Base-by-base conservation (phyloP, 1,140 invertebrate species). In the Pachypeltis micranthus region DNA sequence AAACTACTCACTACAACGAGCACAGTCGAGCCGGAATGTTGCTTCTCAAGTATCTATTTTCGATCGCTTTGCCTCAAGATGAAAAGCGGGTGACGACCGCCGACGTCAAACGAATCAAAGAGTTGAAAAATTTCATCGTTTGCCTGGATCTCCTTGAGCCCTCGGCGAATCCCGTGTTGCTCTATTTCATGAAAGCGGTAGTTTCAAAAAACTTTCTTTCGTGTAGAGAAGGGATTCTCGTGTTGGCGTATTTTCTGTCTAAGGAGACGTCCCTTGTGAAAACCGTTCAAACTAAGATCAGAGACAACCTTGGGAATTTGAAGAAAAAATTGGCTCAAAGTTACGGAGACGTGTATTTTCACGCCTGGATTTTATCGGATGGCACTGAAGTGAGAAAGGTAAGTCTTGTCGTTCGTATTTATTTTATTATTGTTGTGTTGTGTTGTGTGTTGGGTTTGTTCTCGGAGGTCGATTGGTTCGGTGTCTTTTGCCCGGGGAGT, bases 341-440 rank as follows among this genome's bases (percentile, higher is more conserved):
- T 14, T 65, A 65, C 57, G 66, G 66, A 27, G 64, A 65, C 44
- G 44, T 63, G 25, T 65, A 61, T 29, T 63, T 57, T 55, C 44
- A 28, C 14, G 61, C 61, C 23, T 67, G 66, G 66, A 61, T 34
- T 19, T 47, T 58, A 7, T 7, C 54, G 16, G 56, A 39, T 2
- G 47, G 47, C 47, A 14, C 55, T 34, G 58, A 27, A 19, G 28
- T 39, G 25, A 59, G 51, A 60, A 27, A 63, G 59, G 62, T 66
- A 60, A 27, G 47, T 56, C 2, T 62, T n/a, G n/a, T n/a, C n/a
- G n/a, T n/a, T n/a, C n/a, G n/a, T n/a, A n/a, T n/a, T n/a, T n/a
- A n/a, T n/a, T n/a, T n/a, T n/a, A n/a, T n/a, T n/a, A n/a, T n/a
- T n/a, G n/a, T n/a, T n/a, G n/a, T n/a, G n/a, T n/a, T n/a, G n/a